Base-by-base conservation (phyloP, 2,797 vertebrate species). In the Myotis vivesi region DNA sequence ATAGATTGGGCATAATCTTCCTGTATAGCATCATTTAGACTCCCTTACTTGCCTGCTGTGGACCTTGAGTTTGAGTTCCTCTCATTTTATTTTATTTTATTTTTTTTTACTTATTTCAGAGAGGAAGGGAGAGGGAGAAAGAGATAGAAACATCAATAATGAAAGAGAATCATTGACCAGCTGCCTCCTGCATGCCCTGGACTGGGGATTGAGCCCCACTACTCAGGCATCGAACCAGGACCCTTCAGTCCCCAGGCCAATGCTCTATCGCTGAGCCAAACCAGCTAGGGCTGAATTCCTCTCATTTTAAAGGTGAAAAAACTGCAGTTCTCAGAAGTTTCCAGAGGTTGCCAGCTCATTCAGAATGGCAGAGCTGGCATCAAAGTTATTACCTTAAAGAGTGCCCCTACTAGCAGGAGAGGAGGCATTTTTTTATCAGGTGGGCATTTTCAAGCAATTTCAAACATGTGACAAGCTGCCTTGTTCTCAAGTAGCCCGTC, bases 401-500 rank as follows among this genome's bases (percentile, higher is more conserved):
- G 20, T 59, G 20, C 5, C 49, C 64, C 12, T 25, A 73, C 38
- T 53, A 28, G 17, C 64, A 71, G 57, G 81, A 55, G 28, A 51
- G 19, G 15, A 28, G 57, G 25, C 72, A 62, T 93, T 87, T 77
- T 46, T 72, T 44, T 44, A 51, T 72, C 77, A 38, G 83, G 72
- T 88, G 55, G 57, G 51, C 69, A 85, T 89, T 87, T 87, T 87
- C 89, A 87, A 71, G 57, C 72, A 83, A 12, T 92, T 87, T n/a
- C n/a, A n/a, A n/a, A n/a, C n/a, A n/a, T n/a, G n/a, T n/a, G n/a
- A n/a, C n/a, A n/a, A n/a, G n/a, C n/a, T n/a, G n/a, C 77, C 57
- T 92, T 87, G 72, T 95, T 95, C 89, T 87, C 62, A 95, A 84
- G 75, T 79, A 90, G 92, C 77, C 20, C 5, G 25, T 57, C 57